These are phyloP conservation scores for Chlamydotis undulata DNA, from an alignment of 2,113 vertebrate genomes.

Conservation along the genomic window DNA sequence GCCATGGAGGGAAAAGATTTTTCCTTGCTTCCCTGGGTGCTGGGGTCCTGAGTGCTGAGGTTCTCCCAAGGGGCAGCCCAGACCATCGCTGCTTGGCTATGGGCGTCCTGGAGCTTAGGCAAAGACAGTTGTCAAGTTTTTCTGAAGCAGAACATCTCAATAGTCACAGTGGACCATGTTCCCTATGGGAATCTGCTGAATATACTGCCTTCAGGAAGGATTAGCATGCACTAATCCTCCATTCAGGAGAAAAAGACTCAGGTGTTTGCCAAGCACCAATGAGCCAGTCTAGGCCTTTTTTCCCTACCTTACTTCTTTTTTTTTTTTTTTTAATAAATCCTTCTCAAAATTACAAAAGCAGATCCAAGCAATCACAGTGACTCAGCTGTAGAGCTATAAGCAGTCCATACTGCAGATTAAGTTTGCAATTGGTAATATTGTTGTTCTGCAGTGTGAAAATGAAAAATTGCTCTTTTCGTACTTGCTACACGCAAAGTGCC, in stretches of 20 bases:
- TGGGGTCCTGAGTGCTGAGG: rapidly evolving
- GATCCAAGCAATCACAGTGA: neutral
- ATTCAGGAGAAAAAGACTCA: neutral
- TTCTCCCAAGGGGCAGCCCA: neutral
- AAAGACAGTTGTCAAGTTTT: neutral
- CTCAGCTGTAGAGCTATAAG: neutral
- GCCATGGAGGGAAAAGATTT: neutral
- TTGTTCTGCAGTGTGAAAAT: neutral
- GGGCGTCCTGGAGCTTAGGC: neutral
- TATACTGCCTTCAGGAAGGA: neutral
- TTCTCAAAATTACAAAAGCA: neutral
- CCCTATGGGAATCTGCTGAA: neutral
- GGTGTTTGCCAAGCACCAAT: neutral
- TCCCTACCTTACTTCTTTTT: neutral
- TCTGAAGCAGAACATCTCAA: neutral
- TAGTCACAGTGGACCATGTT: neutral
- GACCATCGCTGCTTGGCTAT: rapidly evolving
- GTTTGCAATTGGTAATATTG: neutral
- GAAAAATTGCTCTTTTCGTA: neutral
- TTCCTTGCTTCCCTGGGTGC: neutral
- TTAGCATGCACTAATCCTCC: constrained; percentile 4
- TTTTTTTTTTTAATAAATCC: neutral
- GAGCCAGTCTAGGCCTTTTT: neutral
- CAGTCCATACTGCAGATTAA: neutral
- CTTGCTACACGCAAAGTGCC: neutral